Conservation (phyloP, 2,888 invertebrate genomes). For the Bombylius discolor region DNA sequence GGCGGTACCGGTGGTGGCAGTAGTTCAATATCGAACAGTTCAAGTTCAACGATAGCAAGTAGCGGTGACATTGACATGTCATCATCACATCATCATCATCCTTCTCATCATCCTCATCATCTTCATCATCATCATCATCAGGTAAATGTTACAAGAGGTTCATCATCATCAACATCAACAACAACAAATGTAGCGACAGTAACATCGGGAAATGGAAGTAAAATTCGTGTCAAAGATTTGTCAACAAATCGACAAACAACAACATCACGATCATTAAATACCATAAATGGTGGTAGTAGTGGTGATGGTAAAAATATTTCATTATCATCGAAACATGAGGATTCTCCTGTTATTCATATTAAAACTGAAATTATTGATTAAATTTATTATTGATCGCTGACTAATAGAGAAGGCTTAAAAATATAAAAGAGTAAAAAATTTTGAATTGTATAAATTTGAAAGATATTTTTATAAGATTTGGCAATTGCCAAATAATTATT, state of each 20-base stretch:
- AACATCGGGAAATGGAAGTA: neutral
- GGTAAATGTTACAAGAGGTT: constrained; percentile 1
- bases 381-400: no score
- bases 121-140: constrained; percentile 2
- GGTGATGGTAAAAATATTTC: neutral
- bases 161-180: neutral
- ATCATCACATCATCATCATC: constrained; percentile 6
- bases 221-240: constrained; percentile 7
- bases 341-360: neutral
- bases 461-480: no score
- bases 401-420: no score
- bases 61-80: constrained; percentile 10
- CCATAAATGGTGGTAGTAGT: neutral
- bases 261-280: neutral
- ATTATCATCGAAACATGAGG: neutral
- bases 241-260: neutral
- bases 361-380: neutral
- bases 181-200: neutral
- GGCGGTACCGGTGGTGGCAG: constrained; percentile 1
- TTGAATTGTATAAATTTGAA: no score
- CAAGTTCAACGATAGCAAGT: constrained; percentile 1
- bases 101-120: neutral
- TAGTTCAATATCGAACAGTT: neutral
- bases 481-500: no score
- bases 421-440: no score